These are phyloP conservation scores for Mugil cephalus DNA, from an alignment of 2,113 vertebrate species.

Conservation along the genomic window DNA sequence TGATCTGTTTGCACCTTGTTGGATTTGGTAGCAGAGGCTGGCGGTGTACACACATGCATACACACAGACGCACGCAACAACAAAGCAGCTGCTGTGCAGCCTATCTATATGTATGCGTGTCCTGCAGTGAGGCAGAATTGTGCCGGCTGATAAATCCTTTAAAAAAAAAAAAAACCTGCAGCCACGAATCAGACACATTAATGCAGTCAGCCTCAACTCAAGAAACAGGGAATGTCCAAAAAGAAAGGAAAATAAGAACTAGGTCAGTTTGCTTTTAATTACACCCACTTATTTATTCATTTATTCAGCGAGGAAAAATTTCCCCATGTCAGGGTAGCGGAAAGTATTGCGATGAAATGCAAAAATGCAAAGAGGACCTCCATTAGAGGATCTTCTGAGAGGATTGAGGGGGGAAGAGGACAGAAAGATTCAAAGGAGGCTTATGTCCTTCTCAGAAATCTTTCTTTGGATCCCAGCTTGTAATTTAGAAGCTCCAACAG, in stretches of 20 bases:
- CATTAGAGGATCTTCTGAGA: conserved; percentile 72
- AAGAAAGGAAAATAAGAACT: conserved; percentile 65
- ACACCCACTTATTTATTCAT: conserved; percentile 83
- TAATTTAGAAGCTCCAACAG: conserved; percentile 45
- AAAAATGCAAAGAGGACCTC: conserved; percentile 82
- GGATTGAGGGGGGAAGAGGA: conserved; percentile 50
- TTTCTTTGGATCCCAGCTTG: conserved; percentile 52
- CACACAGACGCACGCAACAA: conserved; percentile 22
- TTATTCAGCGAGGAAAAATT: conserved; percentile 79
- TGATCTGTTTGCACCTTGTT: conserved; percentile 53
- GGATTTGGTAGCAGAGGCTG: conserved; percentile 36
- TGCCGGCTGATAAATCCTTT: conserved; percentile 38
- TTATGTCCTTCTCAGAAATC: conserved; percentile 48
- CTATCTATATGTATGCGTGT: conserved; percentile 45
- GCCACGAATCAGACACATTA: conserved; percentile 12
- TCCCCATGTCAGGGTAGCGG: conserved; percentile 71
- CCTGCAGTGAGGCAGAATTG: conserved; percentile 48
- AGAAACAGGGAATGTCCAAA: conserved; percentile 62
- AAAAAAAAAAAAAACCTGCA: conserved; percentile 30
- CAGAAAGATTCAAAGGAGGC: conserved; percentile 50
- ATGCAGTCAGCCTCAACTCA: conserved; percentile 14
- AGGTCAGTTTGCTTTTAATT: conserved; percentile 84
- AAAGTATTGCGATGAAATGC: conserved; percentile 76
- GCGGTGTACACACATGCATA: conserved; percentile 1
- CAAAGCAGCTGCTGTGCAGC: conserved; percentile 28